These are phyloP conservation scores for Chiloscyllium plagiosum DNA, from an alignment of 2,113 vertebrate genomes.

Conservation along the genomic window DNA sequence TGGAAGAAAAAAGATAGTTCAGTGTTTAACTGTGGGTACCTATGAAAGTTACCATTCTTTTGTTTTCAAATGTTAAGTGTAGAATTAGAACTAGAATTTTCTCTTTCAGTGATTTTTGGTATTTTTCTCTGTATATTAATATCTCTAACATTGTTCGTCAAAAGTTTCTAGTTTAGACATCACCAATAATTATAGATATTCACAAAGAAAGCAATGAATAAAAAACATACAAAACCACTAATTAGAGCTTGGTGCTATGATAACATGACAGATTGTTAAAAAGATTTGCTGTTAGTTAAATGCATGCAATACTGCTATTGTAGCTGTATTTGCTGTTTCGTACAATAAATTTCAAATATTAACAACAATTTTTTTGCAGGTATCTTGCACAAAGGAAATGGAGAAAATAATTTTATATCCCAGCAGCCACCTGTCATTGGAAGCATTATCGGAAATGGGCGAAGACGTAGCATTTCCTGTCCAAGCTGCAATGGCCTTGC, in stretches of 20 bases:
- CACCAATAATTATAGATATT: neutral
- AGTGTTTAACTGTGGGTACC: neutral
- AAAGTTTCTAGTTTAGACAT: neutral
- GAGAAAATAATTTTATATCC: slow-evolving; percentile 94
- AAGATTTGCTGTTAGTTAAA: neutral
- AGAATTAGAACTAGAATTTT: neutral
- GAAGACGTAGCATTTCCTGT: slow-evolving; percentile 90
- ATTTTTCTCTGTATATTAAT: neutral
- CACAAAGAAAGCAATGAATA: neutral
- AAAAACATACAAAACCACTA: neutral
- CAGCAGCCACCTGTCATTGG: slow-evolving; percentile 94
- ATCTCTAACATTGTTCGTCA: neutral
- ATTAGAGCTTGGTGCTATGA: neutral
- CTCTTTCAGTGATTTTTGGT: neutral
- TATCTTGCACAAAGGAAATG: slow-evolving; percentile 94
- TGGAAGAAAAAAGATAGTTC: neutral
- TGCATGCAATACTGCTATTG: neutral
- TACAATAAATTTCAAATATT: neutral
- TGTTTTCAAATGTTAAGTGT: neutral
- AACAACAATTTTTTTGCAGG: slow-evolving; percentile 56
- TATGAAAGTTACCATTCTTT: neutral
- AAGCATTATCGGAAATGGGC: slow-evolving; percentile 93
- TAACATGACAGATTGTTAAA: neutral
- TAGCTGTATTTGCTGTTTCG: neutral
- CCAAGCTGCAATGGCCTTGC: slow-evolving; percentile 96